Evolutionary conservation across 2,888 invertebrate species (phyloP).

Genomic region (Aphodius granarius): DNA sequence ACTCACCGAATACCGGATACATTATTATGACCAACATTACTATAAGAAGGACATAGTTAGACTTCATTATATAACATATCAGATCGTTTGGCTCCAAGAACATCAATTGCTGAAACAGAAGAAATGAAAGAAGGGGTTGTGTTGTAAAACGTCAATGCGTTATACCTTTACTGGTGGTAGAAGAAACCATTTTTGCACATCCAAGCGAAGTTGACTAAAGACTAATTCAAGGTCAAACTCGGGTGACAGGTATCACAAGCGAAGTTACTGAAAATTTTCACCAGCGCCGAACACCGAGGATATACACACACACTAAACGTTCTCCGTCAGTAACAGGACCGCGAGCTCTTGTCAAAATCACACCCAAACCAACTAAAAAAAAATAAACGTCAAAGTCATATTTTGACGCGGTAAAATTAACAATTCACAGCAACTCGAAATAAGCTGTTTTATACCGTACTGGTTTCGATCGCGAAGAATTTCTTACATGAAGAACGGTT

Average conservation of each 20-base stretch:
- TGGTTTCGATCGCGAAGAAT: no score
- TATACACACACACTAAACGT: not conserved
- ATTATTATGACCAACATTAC: slow-evolving; percentile 26
- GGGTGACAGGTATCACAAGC: not conserved
- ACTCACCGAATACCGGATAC: slow-evolving; percentile 21
- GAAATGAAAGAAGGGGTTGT: not conserved
- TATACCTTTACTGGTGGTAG: not conserved
- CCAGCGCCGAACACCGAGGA: slow-evolving; percentile 12
- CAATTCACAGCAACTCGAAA: not conserved
- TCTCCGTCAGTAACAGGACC: slow-evolving; percentile 5
- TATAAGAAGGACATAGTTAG: slow-evolving; percentile 30
- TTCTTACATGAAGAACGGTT: no score
- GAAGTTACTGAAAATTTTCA: not conserved
- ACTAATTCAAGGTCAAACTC: not conserved
- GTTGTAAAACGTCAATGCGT: slow-evolving; percentile 8
- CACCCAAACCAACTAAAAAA: slow-evolving; percentile 12
- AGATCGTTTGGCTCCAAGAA: slow-evolving; percentile 21
- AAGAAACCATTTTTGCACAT: not conserved
- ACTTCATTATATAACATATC: slow-evolving; percentile 34
- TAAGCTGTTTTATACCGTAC: no score
- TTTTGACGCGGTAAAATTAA: slow-evolving; percentile 13
- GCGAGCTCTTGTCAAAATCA: slow-evolving; percentile 15
- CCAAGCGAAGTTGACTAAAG: slow-evolving; percentile 1
- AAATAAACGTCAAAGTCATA: slow-evolving; percentile 16
- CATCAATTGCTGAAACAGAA: slow-evolving; percentile 15